phyloP scores from a whole-genome alignment of 2,888 invertebrate genomes.

The Hoplodrina ambigua region DNA sequence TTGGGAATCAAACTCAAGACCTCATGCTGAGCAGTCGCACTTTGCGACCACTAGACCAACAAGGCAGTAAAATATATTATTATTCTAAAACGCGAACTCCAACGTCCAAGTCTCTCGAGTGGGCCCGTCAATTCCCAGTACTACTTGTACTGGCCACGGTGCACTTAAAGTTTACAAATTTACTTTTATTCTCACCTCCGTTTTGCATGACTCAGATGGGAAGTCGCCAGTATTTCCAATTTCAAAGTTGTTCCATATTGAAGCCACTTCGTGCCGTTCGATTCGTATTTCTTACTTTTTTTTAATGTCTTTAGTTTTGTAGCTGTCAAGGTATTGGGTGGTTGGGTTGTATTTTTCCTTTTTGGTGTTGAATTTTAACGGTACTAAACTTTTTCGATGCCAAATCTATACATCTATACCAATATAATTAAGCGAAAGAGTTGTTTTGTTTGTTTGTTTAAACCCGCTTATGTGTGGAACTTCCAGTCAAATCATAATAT shows the following conservation, averaged over 20 bases:
- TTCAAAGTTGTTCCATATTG: constrained; percentile 82
- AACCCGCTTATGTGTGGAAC: too few relatives aligned
- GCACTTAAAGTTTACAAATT: constrained; percentile 83
- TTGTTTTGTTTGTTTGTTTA: too few relatives aligned
- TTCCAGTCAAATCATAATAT: too few relatives aligned
- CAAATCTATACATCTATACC: background rate
- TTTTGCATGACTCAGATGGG: constrained; percentile 81
- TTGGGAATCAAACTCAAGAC: too few relatives aligned
- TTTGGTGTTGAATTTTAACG: background rate
- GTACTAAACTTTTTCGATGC: background rate
- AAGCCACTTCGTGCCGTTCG: constrained; percentile 71
- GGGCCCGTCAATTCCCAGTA: constrained; percentile 50
- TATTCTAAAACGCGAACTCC: constrained; percentile 13
- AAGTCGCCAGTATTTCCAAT: constrained; percentile 82
- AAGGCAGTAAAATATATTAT: background rate
- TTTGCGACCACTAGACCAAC: too few relatives aligned
- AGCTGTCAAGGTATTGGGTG: background rate
- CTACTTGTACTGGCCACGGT: constrained; percentile 66
- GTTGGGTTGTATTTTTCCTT: background rate
- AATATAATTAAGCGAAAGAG: too few relatives aligned
- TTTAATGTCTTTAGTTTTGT: constrained; percentile 34
- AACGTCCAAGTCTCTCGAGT: background rate
- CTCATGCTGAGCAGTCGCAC: too few relatives aligned
- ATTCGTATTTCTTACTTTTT: constrained; percentile 66
- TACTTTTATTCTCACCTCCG: constrained; percentile 80